phyloP scores from a whole-genome alignment of 53 echinoderm and acorn worm genomes.

The Antedon mediterranea region DNA sequence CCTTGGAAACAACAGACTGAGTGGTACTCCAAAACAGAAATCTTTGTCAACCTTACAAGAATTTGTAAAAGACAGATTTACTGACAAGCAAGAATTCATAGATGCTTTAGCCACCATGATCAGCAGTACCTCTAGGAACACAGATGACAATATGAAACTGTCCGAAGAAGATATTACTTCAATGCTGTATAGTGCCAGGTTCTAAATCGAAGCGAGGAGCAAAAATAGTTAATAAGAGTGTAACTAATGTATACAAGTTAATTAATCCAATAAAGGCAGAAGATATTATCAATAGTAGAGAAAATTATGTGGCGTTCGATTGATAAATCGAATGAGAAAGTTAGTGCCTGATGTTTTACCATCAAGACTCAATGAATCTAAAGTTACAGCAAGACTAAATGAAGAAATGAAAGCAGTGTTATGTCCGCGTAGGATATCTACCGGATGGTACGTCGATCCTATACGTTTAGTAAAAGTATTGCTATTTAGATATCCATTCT shows the following conservation, averaged over 20 bases:
- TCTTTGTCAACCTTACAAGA: too few species aligned
- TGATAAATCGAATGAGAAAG: conserved; percentile 30
- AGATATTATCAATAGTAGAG: conserved; percentile 29
- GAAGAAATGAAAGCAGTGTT: conserved; percentile 26
- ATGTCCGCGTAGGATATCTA: conserved; percentile 25
- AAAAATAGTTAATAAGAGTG: not conserved
- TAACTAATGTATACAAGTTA: conserved; percentile 1
- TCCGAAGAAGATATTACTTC: not conserved
- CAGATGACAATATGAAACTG: too few species aligned
- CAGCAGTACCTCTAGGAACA: too few species aligned
- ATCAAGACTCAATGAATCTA: conserved; percentile 1
- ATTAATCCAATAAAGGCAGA: conserved; percentile 9
- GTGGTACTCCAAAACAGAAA: too few species aligned
- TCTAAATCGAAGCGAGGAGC: not conserved
- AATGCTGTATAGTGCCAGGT: not conserved
- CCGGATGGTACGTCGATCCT: conserved; percentile 41
- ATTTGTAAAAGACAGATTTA: too few species aligned
- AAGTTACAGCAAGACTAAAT: not conserved
- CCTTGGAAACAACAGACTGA: too few species aligned
- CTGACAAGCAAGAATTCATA: too few species aligned
- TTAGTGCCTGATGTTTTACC: conserved; percentile 33
- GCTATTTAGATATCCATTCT: conserved; percentile 26
- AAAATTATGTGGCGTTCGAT: conserved; percentile 28
- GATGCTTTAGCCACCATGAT: too few species aligned
- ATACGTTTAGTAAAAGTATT: conserved; percentile 21